These are phyloP conservation scores for Agapornis canus DNA, from an alignment of 2,797 vertebrate genomes.

Conservation along the genomic window DNA sequence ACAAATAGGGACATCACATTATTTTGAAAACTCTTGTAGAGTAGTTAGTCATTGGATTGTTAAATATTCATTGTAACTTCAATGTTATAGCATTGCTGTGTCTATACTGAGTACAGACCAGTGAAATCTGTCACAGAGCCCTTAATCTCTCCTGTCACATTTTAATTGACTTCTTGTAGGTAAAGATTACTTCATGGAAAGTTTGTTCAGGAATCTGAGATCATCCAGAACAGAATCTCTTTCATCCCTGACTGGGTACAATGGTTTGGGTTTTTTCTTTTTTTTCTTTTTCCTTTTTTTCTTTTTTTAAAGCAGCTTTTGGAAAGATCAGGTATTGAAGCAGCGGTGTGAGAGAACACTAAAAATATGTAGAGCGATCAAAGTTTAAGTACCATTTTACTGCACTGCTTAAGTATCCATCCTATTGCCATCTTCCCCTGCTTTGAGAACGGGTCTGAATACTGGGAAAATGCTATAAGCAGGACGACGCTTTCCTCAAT, in stretches of 20 bases:
- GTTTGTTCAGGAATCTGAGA: conserved; percentile 86
- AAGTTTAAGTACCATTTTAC: conserved; percentile 58
- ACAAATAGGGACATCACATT: conserved; percentile 92
- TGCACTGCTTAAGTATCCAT: not conserved
- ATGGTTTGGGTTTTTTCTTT: not conserved
- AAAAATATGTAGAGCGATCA: conserved; percentile 19
- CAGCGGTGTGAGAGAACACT: not conserved
- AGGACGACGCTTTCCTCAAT: not conserved
- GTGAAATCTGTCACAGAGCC: conserved; percentile 89
- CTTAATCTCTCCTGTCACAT: conserved; percentile 92
- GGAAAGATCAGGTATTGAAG: conserved; percentile 17
- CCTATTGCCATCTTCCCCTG: not conserved
- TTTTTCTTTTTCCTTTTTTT: not conserved
- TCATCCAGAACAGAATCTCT: conserved; percentile 46
- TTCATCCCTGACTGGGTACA: not conserved
- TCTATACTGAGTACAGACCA: conserved; percentile 84
- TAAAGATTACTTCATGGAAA: conserved; percentile 89
- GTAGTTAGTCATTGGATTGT: conserved; percentile 89
- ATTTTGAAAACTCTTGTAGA: conserved; percentile 91
- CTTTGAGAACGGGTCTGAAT: not conserved
- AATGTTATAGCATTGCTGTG: conserved; percentile 83
- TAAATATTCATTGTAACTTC: conserved; percentile 96
- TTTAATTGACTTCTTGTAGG: conserved; percentile 96
- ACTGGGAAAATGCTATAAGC: not conserved
- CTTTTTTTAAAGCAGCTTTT: not conserved